Conservation (phyloP, 2,797 vertebrate species). For the Sebastes itinus region DNA sequence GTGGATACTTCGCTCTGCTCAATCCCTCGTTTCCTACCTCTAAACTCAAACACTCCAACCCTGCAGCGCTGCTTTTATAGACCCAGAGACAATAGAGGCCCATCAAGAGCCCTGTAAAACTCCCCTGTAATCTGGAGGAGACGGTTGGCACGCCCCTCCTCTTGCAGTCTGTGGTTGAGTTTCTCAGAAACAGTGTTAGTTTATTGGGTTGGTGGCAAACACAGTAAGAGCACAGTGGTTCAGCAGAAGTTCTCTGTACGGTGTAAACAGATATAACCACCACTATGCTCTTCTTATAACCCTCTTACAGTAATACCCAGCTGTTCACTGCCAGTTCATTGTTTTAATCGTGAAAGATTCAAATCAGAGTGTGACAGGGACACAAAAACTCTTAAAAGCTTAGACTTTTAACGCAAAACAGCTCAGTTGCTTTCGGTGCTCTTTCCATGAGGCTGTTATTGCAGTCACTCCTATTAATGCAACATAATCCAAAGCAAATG, state of each 20-base stretch:
- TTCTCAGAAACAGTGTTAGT: constrained; percentile 56
- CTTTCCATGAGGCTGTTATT: constrained; percentile 28
- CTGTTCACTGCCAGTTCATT: constrained; percentile 17
- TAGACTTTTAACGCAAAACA: neutral
- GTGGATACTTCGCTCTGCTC: neutral
- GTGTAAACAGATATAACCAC: constrained; percentile 60
- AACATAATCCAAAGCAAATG: constrained; percentile 36
- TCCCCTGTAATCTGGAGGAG: constrained; percentile 62
- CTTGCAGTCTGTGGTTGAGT: constrained; percentile 42
- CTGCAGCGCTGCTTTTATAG: constrained; percentile 45
- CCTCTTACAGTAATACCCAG: constrained; percentile 24
- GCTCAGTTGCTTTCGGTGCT: neutral
- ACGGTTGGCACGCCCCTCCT: constrained; percentile 27
- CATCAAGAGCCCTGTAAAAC: constrained; percentile 46
- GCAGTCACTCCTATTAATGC: constrained; percentile 4
- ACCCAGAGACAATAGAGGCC: constrained; percentile 56
- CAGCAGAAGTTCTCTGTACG: constrained; percentile 2
- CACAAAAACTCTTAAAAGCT: neutral
- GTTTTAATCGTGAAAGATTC: constrained; percentile 9
- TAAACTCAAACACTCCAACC: constrained; percentile 31
- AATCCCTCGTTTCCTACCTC: constrained; percentile 30
- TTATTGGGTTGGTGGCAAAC: constrained; percentile 31
- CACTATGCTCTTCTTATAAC: constrained; percentile 25
- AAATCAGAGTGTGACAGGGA: neutral
- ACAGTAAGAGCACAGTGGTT: constrained; percentile 12